These are phyloP conservation scores for Drosophila eohydei DNA, from an alignment of 2,888 invertebrate genomes.

Conservation along the genomic window DNA sequence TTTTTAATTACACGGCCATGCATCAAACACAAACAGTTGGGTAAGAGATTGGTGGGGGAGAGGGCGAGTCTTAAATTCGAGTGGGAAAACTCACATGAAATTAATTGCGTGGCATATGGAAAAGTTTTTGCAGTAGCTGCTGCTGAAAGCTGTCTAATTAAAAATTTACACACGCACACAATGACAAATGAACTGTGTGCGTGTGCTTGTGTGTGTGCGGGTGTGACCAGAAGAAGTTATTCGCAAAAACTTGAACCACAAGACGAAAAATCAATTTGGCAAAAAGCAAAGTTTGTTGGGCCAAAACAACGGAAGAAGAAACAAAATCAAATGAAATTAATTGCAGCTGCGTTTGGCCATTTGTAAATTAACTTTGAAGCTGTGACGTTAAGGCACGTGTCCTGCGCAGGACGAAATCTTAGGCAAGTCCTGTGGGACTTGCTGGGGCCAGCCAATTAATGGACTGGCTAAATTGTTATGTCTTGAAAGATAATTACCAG, in stretches of 20 bases:
- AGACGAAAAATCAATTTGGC: slow-evolving; percentile 72
- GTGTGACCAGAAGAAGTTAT: slow-evolving; percentile 29
- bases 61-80: slow-evolving; percentile 30
- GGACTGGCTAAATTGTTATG: slow-evolving; percentile 82
- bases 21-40: slow-evolving; percentile 51
- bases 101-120: slow-evolving; percentile 75
- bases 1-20: slow-evolving; percentile 74
- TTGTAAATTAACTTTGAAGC: slow-evolving; percentile 74
- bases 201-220: slow-evolving; percentile 11
- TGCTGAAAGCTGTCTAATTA: slow-evolving; percentile 74
- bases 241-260: slow-evolving; percentile 50
- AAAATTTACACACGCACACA: slow-evolving; percentile 69
- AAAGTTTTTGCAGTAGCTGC: slow-evolving; percentile 54
- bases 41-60: neutral
- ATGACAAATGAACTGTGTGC: slow-evolving; percentile 42
- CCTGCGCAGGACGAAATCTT: slow-evolving; percentile 50
- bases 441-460: slow-evolving; percentile 63
- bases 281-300: slow-evolving; percentile 73
- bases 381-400: slow-evolving; percentile 59
- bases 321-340: slow-evolving; percentile 77
- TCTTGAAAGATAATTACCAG: slow-evolving; percentile 80
- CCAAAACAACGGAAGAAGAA: slow-evolving; percentile 6
- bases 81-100: slow-evolving; percentile 56
- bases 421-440: slow-evolving; percentile 35
- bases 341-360: slow-evolving; percentile 67